phyloP scores from a whole-genome alignment of 2,888 invertebrate genomes.

The Glomeris marginata region DNA sequence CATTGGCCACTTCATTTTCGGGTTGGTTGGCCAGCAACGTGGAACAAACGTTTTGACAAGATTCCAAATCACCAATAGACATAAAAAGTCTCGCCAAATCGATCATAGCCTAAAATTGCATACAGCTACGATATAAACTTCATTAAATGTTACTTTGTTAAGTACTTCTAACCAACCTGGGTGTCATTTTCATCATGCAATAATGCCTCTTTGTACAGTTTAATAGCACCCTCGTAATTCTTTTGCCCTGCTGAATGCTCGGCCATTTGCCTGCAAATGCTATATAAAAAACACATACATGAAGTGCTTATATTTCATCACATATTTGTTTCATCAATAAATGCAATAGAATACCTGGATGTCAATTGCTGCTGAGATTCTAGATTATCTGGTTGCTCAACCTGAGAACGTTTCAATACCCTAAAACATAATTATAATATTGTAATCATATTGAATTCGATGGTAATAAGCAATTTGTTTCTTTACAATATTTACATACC shows the following conservation, averaged over 20 bases:
- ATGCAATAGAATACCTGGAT: slow-evolving; percentile 25
- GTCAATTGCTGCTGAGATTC: slow-evolving; percentile 35
- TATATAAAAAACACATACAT: slow-evolving; percentile 26
- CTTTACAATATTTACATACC: slow-evolving; percentile 28
- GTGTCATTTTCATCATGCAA: slow-evolving; percentile 60
- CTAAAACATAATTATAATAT: slow-evolving; percentile 36
- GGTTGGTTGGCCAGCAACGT: slow-evolving; percentile 66
- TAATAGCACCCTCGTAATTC: slow-evolving; percentile 58
- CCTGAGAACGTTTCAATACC: slow-evolving; percentile 50
- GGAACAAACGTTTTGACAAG: slow-evolving; percentile 74
- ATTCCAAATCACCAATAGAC: slow-evolving; percentile 54
- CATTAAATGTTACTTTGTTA: slow-evolving; percentile 21
- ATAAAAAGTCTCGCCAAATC: slow-evolving; percentile 32
- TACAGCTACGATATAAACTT: neutral
- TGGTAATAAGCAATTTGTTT: slow-evolving; percentile 19
- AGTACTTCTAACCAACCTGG: slow-evolving; percentile 27
- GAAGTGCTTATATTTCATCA: slow-evolving; percentile 13
- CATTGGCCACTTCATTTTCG: slow-evolving; percentile 80
- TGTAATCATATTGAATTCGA: slow-evolving; percentile 2
- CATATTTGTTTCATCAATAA: no score
- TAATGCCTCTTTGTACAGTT: slow-evolving; percentile 72
- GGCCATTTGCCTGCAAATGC: slow-evolving; percentile 56
- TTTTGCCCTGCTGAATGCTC: slow-evolving; percentile 47
- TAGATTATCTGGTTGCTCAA: slow-evolving; percentile 42
- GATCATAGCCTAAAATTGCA: slow-evolving; percentile 26